Base-by-base conservation (phyloP, 2,888 invertebrate genomes). In the Syrista parreyssii region DNA sequence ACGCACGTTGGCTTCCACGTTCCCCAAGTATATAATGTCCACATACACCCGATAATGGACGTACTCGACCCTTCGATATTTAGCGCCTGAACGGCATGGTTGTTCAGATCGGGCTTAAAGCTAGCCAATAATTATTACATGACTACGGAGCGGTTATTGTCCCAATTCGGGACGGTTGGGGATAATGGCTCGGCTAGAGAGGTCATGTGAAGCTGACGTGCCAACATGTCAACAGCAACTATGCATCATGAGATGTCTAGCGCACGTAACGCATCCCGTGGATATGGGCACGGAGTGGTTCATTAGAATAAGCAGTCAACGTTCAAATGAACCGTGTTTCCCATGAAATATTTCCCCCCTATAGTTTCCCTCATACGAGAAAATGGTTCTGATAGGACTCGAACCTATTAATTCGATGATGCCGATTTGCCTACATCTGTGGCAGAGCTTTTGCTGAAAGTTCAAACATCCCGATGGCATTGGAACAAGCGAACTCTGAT, bases 201-300 rank as follows among this genome's bases (percentile, higher is more conserved):
- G 89, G 87, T 89, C 90, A 89, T 88, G 88, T 89, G 90, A 90
- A 86, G 83, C 87, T 91, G 90, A 91, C 90, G 88, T 90, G 87
- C 87, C 87, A 85, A 87, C 90, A 88, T 91, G 91, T 91, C 91
- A 91, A 91, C 91, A 89, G 89, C 90, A 90, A 89, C 90, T 90
- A 91, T 91, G 90, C 90, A 90, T 91, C 91, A 91, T 90, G 88
- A 86, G 86, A 87, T 89, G 90, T 90, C 91, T 86, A 82, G 82
- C 82, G 87, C 90, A 91, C 88, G 90, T 85, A 85, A 55, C 75
- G 73, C 72, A n/a, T 30, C 23, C 32, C 32, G 55, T 30, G 32
- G 31, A 83, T 84, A 83, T 80, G 80, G 82, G 80, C 73, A 71
- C 40, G 71, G 77, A 79, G 77, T 82, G 82, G 82, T 84, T 84